Conservation (phyloP, 2,797 vertebrate genomes). For the Aphelocoma californica region DNA sequence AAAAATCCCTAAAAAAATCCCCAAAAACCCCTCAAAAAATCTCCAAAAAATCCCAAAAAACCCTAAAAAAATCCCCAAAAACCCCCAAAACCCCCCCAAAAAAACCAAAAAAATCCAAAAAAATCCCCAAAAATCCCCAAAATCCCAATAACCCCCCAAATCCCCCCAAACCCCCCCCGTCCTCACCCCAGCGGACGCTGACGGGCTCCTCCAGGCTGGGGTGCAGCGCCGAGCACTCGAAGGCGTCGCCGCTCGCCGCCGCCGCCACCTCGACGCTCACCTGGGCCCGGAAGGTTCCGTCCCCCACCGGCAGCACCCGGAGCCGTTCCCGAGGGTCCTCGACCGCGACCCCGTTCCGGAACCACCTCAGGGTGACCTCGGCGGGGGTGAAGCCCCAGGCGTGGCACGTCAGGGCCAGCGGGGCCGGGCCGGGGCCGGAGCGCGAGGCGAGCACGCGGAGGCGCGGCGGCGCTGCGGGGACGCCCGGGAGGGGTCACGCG, state of each 20-base stretch:
- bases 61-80: too few species aligned
- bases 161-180: too few species aligned
- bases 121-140: too few species aligned
- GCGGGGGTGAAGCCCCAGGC: background rate
- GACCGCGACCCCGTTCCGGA: background rate
- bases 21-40: too few species aligned
- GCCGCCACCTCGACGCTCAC: background rate
- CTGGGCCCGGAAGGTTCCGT: background rate
- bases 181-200: background rate
- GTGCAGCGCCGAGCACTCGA: background rate
- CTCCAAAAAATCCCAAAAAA: too few species aligned
- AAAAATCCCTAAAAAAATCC: too few species aligned
- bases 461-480: background rate
- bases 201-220: background rate
- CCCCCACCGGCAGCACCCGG: background rate
- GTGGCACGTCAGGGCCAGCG: background rate
- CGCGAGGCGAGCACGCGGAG: background rate
- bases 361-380: background rate
- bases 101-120: too few species aligned
- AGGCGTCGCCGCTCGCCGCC: background rate
- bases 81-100: too few species aligned
- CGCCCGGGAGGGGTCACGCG: too few species aligned
- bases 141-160: too few species aligned
- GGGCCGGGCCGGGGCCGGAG: background rate
- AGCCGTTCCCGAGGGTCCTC: fast-evolving